Evolutionary conservation across 2,113 vertebrate species (phyloP), one percentile per base, ranked within the genome.

Genomic region (Poeciliopsis retropinna): DNA sequence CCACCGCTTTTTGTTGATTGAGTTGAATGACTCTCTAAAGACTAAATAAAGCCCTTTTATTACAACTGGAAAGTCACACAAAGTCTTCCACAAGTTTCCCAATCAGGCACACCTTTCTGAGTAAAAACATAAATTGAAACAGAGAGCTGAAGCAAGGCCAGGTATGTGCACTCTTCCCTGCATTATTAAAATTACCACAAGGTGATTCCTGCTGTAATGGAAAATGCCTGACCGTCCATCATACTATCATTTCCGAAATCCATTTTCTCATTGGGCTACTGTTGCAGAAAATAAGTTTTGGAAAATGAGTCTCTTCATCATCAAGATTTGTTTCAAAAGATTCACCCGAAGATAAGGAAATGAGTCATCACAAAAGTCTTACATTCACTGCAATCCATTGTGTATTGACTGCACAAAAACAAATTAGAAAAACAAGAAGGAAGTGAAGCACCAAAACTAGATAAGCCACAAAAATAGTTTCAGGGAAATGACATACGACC

Each of bases 251-350:
- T 15, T 34, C 64, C 34, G 44, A 70, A 47, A 76, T 37, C 64
- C 22, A 57, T 57, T 69, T 64, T 32, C 41, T 37, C 34, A 37
- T 11, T 37, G 34, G 10, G 34, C 34, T 37, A 37, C 34, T 37
- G 34, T 37, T 37, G 34, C 34, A 37, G 34, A 37, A 37, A 37
- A 37, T 37, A 2, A 37, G 34, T 12, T 37, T 37, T 37, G 34
- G 34, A 34, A 34, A 34, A 34, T 10, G 34, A 37, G 10, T 12
- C 34, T 61, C 41, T 64, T 75, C 29, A 77, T 64, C 73, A 73
- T 27, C 10, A 22, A 63, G 31, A 13, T 82, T 62, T 5, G 57
- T 67, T 76, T 86, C 67, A 71, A 4, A 31, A 51, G 57, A 47
- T 6, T 17, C 44, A 47, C 15, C 44, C 5, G 4, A 4, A 47